phyloP scores from a whole-genome alignment of 2,113 vertebrate genomes.

The Muscicapa adusta region DNA sequence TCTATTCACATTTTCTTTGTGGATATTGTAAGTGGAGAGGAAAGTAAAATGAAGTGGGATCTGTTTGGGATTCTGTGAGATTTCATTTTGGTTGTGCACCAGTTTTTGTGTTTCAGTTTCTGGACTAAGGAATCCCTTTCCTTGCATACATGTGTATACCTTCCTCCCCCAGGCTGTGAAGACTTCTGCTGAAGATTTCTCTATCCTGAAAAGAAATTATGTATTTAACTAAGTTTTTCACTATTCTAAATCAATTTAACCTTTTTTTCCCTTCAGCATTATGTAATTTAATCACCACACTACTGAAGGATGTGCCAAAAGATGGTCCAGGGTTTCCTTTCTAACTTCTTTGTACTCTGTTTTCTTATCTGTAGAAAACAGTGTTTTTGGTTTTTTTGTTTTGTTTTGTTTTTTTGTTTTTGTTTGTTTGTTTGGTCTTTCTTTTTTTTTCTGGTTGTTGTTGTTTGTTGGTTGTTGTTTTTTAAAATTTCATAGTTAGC shows the following conservation, averaged over 20 bases:
- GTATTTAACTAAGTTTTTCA: background rate
- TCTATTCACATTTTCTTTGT: background rate
- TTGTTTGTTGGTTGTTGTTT: too few species aligned
- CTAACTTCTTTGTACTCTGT: background rate
- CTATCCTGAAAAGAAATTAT: background rate
- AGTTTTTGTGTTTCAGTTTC: background rate
- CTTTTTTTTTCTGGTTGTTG: too few species aligned
- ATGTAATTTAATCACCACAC: background rate
- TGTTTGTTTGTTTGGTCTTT: background rate
- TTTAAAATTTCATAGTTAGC: background rate
- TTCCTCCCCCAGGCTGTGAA: background rate
- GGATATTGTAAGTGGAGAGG: background rate
- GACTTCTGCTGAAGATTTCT: background rate
- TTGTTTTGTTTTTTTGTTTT: rapidly evolving
- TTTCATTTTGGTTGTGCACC: background rate
- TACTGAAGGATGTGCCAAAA: background rate
- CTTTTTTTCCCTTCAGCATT: background rate
- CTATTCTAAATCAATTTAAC: background rate
- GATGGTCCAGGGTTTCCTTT: background rate
- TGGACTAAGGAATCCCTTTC: background rate
- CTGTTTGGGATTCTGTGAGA: background rate
- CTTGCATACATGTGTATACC: rapidly evolving
- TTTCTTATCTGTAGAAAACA: background rate
- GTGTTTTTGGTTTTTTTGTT: background rate
- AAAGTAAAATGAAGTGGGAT: background rate